A percentile compares a stretch with the other conserved stretches of the same genome.
phyloP scores from a whole-genome alignment of 1,140 invertebrate species.

The Druon quercuslanigerum region DNA sequence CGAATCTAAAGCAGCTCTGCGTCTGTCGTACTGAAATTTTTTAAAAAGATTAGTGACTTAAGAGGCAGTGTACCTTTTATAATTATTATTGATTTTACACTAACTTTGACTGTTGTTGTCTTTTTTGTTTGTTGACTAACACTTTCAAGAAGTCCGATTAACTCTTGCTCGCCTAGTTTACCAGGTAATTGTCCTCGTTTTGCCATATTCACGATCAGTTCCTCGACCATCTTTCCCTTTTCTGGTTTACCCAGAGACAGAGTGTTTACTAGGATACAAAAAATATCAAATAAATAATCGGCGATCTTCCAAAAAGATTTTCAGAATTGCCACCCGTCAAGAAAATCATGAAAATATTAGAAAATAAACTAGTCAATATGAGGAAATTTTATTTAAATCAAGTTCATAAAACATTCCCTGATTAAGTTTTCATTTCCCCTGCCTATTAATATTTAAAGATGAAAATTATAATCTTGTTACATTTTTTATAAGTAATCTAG shows the following conservation, averaged over 20 bases:
- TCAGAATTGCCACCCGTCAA: too few species aligned
- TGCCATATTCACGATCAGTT: slow-evolving; percentile 95
- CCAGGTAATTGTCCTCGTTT: slow-evolving; percentile 87
- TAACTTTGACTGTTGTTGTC: slow-evolving; percentile 88
- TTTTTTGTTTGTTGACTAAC: slow-evolving; percentile 88
- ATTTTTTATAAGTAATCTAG: too few species aligned
- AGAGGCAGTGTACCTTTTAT: neutral
- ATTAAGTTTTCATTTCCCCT: too few species aligned
- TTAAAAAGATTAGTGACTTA: slow-evolving; percentile 19
- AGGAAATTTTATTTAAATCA: too few species aligned
- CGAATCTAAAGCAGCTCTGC: slow-evolving; percentile 88
- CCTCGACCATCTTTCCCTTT: slow-evolving; percentile 95
- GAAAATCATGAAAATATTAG: neutral
- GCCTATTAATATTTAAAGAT: too few species aligned
- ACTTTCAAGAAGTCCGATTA: slow-evolving; percentile 90
- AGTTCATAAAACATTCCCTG: too few species aligned
- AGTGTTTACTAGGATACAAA: slow-evolving; percentile 87
- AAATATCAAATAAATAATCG: slow-evolving; percentile 38
- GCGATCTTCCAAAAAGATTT: too few species aligned
- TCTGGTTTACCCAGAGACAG: slow-evolving; percentile 95
- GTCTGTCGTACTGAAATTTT: slow-evolving; percentile 83
- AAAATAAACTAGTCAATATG: too few species aligned
- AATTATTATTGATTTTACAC: neutral
- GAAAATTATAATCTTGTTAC: too few species aligned
- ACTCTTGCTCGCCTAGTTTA: slow-evolving; percentile 89